Base-by-base conservation (phyloP, 2,888 invertebrate genomes). In the Micoletzkya japonica region DNA sequence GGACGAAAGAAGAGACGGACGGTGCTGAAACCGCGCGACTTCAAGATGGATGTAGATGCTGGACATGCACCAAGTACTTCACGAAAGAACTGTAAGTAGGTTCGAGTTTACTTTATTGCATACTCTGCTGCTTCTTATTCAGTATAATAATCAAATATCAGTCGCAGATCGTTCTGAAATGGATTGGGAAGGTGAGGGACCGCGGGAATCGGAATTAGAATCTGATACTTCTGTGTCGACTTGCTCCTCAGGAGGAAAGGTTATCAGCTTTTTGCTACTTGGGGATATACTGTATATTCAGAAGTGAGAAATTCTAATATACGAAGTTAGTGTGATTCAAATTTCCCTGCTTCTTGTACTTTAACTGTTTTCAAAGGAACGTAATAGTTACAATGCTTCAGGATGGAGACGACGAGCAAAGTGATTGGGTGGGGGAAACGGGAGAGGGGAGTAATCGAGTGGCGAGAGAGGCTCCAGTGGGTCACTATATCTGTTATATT, bases 371-470 rank as follows among this genome's bases (percentile, higher is more conserved):
- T n/a, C 54, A 54, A 20, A 26, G 14, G 20, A 54, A 54, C 6
- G 54, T 54, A 10, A 26, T 54, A 24, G 26, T 54, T 54, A 24
- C 20, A 10, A 24, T 54, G 26, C 10, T 54, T 34, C 54, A 64
- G 63, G 76, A 76, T 58, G 82, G 78, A 4, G 82, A 82, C 39
- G 82, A 82, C 70, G 82, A 82, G 68, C 82, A 82, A 54, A 80
- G 80, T 37, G 82, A 82, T 68, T 82, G 81, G 81, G 77, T 78
- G 44, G 81, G 76, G 37, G 77, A 78, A 32, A n/a, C 20, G n/a
- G 26, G 26, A 14, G 63, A 64, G 34, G 14, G 28, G 32, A 49
- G 14, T 30, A 17, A 28, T 24, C 49, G 60, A 56, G 30, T 20
- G 17, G 28, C 58, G 24, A 63, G 36, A 60, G 57, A 49, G n/a